phyloP scores from a whole-genome alignment of 92 coral and sea anemone genomes.

The Parazoanthus atlanticus region DNA sequence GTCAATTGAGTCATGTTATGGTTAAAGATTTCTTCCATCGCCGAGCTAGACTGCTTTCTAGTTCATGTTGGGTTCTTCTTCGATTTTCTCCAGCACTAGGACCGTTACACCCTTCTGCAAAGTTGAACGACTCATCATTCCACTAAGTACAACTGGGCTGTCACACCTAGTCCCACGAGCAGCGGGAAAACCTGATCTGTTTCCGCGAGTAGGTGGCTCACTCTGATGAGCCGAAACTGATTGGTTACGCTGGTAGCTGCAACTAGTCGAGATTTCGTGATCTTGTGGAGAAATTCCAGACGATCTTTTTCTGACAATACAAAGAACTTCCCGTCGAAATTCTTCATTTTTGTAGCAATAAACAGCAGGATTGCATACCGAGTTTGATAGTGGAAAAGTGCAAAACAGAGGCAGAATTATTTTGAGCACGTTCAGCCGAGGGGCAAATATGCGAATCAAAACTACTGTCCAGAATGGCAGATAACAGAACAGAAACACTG shows the following conservation, averaged over 20 bases:
- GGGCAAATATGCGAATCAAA: neutral
- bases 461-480: neutral
- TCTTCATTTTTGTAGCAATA: constrained; percentile 12
- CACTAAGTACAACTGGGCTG: neutral
- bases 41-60: no score
- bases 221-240: neutral
- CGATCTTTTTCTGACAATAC: neutral
- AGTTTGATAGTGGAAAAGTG: neutral
- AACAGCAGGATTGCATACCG: neutral
- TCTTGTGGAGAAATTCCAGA: neutral
- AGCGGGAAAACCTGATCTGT: neutral
- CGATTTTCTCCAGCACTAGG: neutral
- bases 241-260: neutral
- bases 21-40: no score
- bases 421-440: neutral
- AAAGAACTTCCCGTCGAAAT: neutral
- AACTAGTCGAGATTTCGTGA: neutral
- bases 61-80: neutral
- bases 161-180: neutral
- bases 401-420: neutral
- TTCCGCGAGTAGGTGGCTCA: neutral
- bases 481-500: neutral
- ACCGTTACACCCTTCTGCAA: neutral
- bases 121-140: neutral
- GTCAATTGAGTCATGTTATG: no score